Percentiles rank a stretch among this genome's conserved stretches.
These are phyloP conservation scores for Erebia ligea DNA, from an alignment of 2,888 invertebrate species.

Conservation along the genomic window DNA sequence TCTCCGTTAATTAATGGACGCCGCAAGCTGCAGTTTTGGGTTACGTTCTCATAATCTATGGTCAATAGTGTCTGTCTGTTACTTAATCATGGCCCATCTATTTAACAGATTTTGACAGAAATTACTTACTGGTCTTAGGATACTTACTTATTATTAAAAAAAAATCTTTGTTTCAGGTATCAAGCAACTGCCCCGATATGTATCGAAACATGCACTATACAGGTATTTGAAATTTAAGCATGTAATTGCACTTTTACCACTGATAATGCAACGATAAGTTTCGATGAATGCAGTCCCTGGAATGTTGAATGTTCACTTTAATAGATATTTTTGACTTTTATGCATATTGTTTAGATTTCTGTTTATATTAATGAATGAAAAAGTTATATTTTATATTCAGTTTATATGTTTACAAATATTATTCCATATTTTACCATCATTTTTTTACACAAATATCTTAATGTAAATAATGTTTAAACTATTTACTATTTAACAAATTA, in stretches of 20 bases:
- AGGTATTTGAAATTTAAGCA: slow-evolving; percentile 75
- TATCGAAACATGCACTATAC: slow-evolving; percentile 94
- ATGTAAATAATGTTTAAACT: slow-evolving; percentile 2
- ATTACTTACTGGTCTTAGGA: no score
- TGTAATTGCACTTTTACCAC: neutral
- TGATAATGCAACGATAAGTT: neutral
- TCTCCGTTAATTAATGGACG: slow-evolving; percentile 36
- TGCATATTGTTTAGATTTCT: neutral
- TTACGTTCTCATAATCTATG: neutral
- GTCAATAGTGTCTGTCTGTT: no score
- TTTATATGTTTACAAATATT: neutral
- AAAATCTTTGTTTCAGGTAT: slow-evolving; percentile 55
- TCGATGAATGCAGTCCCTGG: neutral
- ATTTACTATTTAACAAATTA: slow-evolving; percentile 20
- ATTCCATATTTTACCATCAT: no score
- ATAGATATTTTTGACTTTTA: neutral
- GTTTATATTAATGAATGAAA: neutral
- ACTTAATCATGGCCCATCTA: no score
- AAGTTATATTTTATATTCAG: neutral
- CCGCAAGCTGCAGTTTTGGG: slow-evolving; percentile 26
- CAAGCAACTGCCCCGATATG: slow-evolving; percentile 92
- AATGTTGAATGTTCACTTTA: slow-evolving; percentile 1
- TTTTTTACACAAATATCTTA: neutral
- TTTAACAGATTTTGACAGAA: no score
- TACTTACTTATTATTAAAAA: no score